Percentiles rank a stretch among this genome's conserved stretches.
Evolutionary conservation across 2,888 invertebrate genomes (phyloP).

Genomic region (Girardia tigrina): DNA sequence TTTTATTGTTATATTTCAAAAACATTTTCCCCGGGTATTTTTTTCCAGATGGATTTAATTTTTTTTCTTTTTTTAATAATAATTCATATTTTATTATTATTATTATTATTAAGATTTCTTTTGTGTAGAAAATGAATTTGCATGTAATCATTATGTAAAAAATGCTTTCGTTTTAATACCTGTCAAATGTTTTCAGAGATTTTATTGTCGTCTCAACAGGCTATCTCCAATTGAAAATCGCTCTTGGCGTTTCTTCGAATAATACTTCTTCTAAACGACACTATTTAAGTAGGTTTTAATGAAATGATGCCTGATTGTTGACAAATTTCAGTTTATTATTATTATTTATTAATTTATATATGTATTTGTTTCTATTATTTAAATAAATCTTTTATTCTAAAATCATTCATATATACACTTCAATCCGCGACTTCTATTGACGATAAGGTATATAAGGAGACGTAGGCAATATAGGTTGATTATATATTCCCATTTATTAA

Average conservation of each 20-base stretch:
- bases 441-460: no score
- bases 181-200: constrained; percentile 17
- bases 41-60: no score
- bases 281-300: constrained; percentile 16
- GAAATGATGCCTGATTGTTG: constrained; percentile 12
- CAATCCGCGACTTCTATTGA: no score
- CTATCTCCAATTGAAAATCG: constrained; percentile 10
- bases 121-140: not conserved
- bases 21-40: no score
- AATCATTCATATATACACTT: no score
- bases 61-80: no score
- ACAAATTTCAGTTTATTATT: not conserved
- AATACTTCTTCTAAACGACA: not conserved
- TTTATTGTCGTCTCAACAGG: constrained; percentile 20
- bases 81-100: no score
- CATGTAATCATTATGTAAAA: not conserved
- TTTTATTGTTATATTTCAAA: no score
- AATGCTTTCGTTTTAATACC: not conserved
- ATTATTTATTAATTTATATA: not conserved
- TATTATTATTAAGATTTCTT: not conserved
- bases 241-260: not conserved
- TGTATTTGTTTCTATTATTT: no score
- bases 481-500: no score
- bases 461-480: no score
- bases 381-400: no score